Evolutionary conservation across 2,113 vertebrate species (phyloP), one percentile per base, ranked within the genome.

Genomic region (Sinocyclocheilus rhinocerous): DNA sequence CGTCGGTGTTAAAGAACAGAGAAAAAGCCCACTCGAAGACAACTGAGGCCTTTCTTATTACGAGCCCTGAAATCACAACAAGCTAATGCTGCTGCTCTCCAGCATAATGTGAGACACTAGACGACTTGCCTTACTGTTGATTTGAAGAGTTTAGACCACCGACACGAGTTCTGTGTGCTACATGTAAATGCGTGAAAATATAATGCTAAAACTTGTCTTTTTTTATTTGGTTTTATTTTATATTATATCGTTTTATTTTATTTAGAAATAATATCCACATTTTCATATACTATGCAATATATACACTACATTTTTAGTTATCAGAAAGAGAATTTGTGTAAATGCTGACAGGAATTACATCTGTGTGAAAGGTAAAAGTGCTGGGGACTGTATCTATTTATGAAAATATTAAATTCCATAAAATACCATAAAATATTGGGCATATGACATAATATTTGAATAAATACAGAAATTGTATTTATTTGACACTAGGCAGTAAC

Each of bases 1-100:
- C 85, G 61, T 39, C 59, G 72, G 78, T 87, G 84, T 83, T 89
- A 69, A 86, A 76, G 85, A 90, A 87, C 45, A 57, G 45, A 89
- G 45, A 59, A 84, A 67, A 85, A 87, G 61, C 76, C 69, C 69
- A 76, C 67, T 59, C 36, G 39, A 81, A 33, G 36, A 69, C 26
- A 87, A n/a, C 84, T 4, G 39, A 72, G 48, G 76, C 76, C 29
- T 67, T 18, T 20, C 55, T 48, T 42, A 81, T 81, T 39, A 69
- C 42, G 57, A 69, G 33, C 65, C 39, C 29, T 39, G 45, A 29
- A 76, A 52, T 50, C 79, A 82, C 61, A 83, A 10, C 42, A 76
- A 52, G n/a, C 42, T n/a, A n/a, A n/a, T n/a, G n/a, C n/a, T 48
- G n/a, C 26, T 29, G n/a, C 67, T 80, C 63, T 73, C 4, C 29